Percentiles rank a stretch among this genome's conserved stretches.
These are phyloP conservation scores for Phenganax subtilis DNA, from an alignment of 92 coral and sea anemone species.

Conservation along the genomic window DNA sequence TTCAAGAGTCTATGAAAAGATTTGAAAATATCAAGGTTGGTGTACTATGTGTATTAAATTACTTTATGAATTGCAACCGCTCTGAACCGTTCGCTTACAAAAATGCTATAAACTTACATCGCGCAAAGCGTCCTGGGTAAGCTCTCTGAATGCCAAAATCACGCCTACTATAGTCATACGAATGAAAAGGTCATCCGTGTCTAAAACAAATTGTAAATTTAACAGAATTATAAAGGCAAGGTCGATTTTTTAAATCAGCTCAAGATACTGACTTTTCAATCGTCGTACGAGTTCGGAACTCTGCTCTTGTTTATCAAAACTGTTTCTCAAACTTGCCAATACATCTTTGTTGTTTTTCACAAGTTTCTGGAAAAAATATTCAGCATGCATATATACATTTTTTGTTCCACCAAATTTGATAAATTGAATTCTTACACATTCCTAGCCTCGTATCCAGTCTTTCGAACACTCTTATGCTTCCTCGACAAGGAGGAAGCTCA, in stretches of 20 bases:
- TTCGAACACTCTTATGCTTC: no score
- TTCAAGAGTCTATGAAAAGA: constrained; percentile 54
- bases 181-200: constrained; percentile 69
- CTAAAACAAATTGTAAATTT: constrained; percentile 31
- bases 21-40: background rate
- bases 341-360: constrained; percentile 79
- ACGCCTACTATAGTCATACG: constrained; percentile 87
- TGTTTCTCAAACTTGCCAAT: constrained; percentile 58
- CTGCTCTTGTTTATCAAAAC: constrained; percentile 87
- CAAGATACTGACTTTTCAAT: constrained; percentile 63
- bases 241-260: background rate
- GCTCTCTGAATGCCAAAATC: constrained; percentile 73
- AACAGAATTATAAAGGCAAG: background rate
- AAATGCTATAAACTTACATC: constrained; percentile 46
- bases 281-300: constrained; percentile 79
- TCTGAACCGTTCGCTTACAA: background rate
- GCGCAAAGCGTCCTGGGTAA: constrained; percentile 80
- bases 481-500: no score
- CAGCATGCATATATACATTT: background rate
- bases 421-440: background rate
- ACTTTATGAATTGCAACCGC: background rate
- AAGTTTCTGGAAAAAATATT: constrained; percentile 59
- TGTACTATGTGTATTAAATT: background rate
- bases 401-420: background rate
- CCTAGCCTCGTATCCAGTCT: no score